These are phyloP conservation scores for Stegodyphus mimosarum DNA, from an alignment of 1,140 invertebrate genomes.

Conservation along the genomic window DNA sequence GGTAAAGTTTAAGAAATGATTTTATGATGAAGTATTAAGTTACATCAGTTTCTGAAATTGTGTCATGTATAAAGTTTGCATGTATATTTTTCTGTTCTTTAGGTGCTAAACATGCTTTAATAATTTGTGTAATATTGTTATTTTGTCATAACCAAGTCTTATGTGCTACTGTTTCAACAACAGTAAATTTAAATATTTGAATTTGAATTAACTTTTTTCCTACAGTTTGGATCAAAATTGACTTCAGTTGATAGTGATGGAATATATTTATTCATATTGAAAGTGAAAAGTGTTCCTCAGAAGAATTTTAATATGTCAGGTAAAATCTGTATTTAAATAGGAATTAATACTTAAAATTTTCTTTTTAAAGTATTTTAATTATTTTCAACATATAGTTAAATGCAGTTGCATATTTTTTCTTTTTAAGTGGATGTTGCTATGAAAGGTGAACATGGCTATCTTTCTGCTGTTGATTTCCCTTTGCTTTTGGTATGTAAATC, in stretches of 20 bases:
- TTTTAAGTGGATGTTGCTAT: conserved; percentile 75
- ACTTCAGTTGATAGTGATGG: conserved; percentile 67
- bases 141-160: no score
- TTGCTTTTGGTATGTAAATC: conserved; percentile 73
- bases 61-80: no score
- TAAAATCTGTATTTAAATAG: neutral
- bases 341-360: neutral
- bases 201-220: conserved; percentile 38
- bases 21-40: no score
- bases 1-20: no score
- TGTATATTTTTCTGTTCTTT: no score
- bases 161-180: no score
- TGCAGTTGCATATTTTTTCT: conserved; percentile 65
- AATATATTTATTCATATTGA: conserved; percentile 70
- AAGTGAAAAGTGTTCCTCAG: conserved; percentile 63
- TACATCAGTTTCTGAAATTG: no score
- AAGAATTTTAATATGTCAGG: conserved; percentile 57
- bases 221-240: conserved; percentile 62
- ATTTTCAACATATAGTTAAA: neutral
- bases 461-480: conserved; percentile 81
- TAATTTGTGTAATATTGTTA: no score
- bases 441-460: conserved; percentile 76
- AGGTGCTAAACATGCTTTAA: no score
- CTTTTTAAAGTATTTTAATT: neutral
- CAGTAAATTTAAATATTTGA: neutral